phyloP scores from a whole-genome alignment of 2,113 vertebrate species.

The Gallinago undulata region DNA sequence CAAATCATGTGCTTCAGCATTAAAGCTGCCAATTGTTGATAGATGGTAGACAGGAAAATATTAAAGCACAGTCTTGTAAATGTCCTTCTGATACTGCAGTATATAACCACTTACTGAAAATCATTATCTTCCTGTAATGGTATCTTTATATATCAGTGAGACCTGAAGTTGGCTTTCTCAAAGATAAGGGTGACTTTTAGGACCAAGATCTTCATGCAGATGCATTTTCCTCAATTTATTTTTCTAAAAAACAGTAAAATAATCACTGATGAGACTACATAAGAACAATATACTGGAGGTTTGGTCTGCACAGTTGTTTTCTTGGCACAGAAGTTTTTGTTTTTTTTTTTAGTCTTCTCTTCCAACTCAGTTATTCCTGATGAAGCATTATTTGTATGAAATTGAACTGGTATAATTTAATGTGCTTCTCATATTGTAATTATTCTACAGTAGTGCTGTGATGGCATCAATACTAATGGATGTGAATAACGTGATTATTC shows the following conservation, averaged over 20 bases:
- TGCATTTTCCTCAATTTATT: background rate
- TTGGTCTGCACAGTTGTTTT: background rate
- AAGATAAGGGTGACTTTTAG: background rate
- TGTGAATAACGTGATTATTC: background rate
- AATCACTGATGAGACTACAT: background rate
- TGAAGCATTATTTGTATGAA: background rate
- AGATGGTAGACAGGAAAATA: background rate
- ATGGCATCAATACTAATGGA: background rate
- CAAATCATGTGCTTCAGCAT: background rate
- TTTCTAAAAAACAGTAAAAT: background rate
- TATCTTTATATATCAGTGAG: background rate
- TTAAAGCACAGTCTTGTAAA: background rate
- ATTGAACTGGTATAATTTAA: background rate
- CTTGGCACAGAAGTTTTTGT: background rate
- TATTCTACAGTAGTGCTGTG: background rate
- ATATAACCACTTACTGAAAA: background rate
- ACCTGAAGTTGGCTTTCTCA: background rate
- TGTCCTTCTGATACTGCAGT: background rate
- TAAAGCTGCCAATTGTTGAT: background rate
- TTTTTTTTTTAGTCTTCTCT: background rate
- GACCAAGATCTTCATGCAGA: background rate
- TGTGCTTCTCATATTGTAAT: background rate
- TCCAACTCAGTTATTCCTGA: background rate
- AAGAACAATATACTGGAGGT: background rate
- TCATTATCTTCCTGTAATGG: background rate